These are phyloP conservation scores for Nylanderia fulva DNA, from an alignment of 1,140 invertebrate species.

Conservation along the genomic window DNA sequence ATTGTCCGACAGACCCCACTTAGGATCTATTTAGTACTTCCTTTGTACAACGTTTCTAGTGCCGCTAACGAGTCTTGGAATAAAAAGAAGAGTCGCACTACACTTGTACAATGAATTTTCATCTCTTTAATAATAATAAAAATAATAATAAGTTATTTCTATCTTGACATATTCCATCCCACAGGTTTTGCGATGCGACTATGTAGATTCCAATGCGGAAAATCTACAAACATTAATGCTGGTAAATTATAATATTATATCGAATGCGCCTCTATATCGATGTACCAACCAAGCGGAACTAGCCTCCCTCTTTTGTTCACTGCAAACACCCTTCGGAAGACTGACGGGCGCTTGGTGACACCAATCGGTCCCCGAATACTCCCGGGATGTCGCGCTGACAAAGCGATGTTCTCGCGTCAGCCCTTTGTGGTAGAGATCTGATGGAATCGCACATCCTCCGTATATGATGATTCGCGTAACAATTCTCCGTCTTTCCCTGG, in stretches of 20 bases:
- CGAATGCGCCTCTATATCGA: slow-evolving; percentile 22
- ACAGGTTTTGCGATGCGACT: background rate
- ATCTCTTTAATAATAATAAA: background rate
- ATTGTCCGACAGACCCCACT: slow-evolving; percentile 55
- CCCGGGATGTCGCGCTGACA: slow-evolving; percentile 51
- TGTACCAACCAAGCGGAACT: slow-evolving; percentile 34
- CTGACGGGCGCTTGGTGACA: slow-evolving; percentile 42
- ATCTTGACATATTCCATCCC: no score
- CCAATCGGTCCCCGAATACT: slow-evolving; percentile 56
- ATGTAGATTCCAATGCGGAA: background rate
- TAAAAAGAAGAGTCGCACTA: background rate
- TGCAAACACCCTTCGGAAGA: slow-evolving; percentile 13
- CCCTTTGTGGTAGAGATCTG: slow-evolving; percentile 44
- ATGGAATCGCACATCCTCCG: slow-evolving; percentile 7
- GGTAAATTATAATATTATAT: slow-evolving; percentile 2
- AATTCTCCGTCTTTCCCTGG: background rate
- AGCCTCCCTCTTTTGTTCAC: slow-evolving; percentile 39
- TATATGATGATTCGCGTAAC: slow-evolving; percentile 8
- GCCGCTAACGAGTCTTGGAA: background rate
- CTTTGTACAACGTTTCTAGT: background rate
- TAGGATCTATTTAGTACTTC: slow-evolving; percentile 37
- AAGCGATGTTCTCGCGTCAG: slow-evolving; percentile 61
- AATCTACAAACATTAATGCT: background rate
- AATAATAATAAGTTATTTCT: background rate
- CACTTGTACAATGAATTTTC: background rate